phyloP scores from a whole-genome alignment of 2,888 invertebrate species.

The Eilema depressum region DNA sequence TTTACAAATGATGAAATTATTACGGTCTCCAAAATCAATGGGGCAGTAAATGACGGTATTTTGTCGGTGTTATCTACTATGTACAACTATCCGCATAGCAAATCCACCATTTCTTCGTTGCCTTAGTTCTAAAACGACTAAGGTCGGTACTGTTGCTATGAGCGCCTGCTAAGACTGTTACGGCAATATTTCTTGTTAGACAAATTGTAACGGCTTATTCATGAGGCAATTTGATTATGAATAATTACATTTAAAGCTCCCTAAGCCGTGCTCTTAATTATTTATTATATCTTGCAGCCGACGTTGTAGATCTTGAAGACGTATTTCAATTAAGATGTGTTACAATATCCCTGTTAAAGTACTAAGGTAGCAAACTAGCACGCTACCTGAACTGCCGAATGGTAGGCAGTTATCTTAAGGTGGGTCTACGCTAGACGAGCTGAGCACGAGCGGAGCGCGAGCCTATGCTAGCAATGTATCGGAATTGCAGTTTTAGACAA shows the following conservation, averaged over 20 bases:
- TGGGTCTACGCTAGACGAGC: too few relatives aligned
- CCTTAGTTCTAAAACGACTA: neutral
- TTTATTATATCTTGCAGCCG: slow-evolving; percentile 2
- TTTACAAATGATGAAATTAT: neutral
- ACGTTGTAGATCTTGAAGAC: neutral
- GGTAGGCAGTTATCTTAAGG: too few relatives aligned
- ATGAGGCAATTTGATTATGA: slow-evolving; percentile 2
- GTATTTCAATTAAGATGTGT: neutral
- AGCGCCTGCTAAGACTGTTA: neutral
- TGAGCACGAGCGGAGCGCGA: too few relatives aligned
- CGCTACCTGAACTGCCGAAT: neutral
- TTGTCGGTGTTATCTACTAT: neutral
- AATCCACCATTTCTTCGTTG: neutral
- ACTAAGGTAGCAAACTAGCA: neutral
- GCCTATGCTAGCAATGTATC: too few relatives aligned
- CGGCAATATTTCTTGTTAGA: slow-evolving; percentile 4
- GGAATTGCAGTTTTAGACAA: too few relatives aligned
- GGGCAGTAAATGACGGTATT: neutral
- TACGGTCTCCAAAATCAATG: neutral
- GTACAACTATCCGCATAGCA: too few relatives aligned
- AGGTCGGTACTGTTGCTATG: neutral
- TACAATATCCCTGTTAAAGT: neutral
- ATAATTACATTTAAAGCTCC: neutral
- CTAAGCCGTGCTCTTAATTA: neutral
- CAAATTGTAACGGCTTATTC: slow-evolving; percentile 2